Percentiles rank a stretch among this genome's conserved stretches.
These are phyloP conservation scores for Percopsis omiscomaycus DNA, from an alignment of 2,797 vertebrate species.

Conservation along the genomic window DNA sequence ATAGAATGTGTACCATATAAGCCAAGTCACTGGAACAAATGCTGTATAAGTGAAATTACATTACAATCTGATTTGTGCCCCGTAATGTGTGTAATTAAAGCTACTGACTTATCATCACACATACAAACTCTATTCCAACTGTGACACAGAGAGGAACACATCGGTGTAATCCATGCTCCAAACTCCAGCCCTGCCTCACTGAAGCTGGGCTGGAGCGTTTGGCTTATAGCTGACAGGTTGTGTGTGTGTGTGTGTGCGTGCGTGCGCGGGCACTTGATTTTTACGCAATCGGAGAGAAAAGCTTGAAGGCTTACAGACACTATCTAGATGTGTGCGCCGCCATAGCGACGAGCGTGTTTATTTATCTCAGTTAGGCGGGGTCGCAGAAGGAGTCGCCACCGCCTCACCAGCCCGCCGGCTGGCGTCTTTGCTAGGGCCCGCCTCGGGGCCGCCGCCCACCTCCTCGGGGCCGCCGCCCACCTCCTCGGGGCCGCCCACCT, in stretches of 20 bases:
- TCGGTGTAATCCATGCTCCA: background rate
- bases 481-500: too few species aligned
- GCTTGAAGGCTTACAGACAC: too few species aligned
- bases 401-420: constrained; percentile 23
- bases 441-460: constrained; percentile 46
- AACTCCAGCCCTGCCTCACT: background rate
- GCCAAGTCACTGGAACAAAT: background rate
- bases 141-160: background rate
- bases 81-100: background rate
- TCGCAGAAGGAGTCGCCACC: constrained; percentile 17
- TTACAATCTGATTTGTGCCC: background rate
- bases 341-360: constrained; percentile 7
- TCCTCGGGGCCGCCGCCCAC: constrained; percentile 12
- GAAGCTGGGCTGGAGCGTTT: background rate
- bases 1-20: background rate
- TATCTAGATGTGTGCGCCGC: background rate
- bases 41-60: background rate
- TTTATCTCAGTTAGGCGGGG: constrained; percentile 25
- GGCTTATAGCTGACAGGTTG: background rate
- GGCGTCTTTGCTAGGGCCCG: constrained; percentile 45
- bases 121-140: background rate
- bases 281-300: too few species aligned
- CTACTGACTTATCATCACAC: background rate
- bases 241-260: background rate
- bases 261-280: too few species aligned